Percentiles rank a stretch among this genome's conserved stretches.
phyloP scores from a whole-genome alignment of 2,797 vertebrate genomes.

The Podarcis lilfordi region DNA sequence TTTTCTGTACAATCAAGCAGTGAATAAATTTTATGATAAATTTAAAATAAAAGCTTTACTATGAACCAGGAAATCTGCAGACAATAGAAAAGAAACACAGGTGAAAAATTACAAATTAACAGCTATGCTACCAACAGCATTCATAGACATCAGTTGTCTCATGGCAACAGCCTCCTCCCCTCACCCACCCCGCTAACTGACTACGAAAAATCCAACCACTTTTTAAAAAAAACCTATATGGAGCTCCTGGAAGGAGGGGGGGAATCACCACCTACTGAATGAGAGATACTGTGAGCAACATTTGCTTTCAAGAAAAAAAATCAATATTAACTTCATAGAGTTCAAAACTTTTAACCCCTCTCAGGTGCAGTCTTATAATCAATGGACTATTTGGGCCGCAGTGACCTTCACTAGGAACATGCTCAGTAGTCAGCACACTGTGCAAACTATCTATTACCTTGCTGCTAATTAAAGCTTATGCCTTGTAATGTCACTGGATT shows the following conservation, averaged over 20 bases:
- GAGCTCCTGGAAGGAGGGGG: too few relatives aligned
- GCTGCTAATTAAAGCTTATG: neutral
- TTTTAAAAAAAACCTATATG: neutral
- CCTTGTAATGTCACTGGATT: neutral
- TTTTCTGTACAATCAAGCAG: too few relatives aligned
- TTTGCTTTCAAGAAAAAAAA: constrained; percentile 46
- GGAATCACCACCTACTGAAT: neutral
- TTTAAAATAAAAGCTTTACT: too few relatives aligned
- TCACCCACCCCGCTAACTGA: neutral
- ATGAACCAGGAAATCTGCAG: too few relatives aligned
- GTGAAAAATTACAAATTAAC: too few relatives aligned
- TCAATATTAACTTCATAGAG: constrained; percentile 48
- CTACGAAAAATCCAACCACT: neutral
- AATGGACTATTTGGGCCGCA: neutral
- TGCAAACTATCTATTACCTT: neutral
- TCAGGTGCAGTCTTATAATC: constrained; percentile 1
- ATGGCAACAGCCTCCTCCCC: too few relatives aligned
- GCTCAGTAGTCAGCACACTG: rapidly evolving
- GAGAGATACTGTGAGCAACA: constrained; percentile 45
- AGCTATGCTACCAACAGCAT: neutral
- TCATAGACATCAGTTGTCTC: neutral
- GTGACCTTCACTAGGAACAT: neutral
- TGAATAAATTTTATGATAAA: too few relatives aligned
- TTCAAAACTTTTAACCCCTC: constrained; percentile 55
- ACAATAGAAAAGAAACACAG: too few relatives aligned